These are phyloP conservation scores for Leuctra nigra DNA, from an alignment of 2,888 invertebrate genomes.

Conservation along the genomic window DNA sequence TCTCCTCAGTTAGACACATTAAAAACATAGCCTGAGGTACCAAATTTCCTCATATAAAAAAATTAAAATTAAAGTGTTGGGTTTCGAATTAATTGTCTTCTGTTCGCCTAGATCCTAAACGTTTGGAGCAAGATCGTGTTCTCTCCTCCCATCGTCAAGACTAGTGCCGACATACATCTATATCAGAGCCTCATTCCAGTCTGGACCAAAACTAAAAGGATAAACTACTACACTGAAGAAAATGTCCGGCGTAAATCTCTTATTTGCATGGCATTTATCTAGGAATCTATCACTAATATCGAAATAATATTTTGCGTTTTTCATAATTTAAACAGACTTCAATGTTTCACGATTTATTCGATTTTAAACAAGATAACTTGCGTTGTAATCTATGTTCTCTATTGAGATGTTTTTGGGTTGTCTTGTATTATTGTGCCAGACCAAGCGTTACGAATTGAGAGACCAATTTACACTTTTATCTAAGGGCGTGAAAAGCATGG, in stretches of 20 bases:
- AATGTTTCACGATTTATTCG: no score
- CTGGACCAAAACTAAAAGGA: constrained; percentile 18
- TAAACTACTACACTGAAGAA: not conserved
- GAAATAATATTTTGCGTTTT: no score
- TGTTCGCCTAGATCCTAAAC: constrained; percentile 1
- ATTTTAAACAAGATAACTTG: no score
- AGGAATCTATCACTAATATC: no score
- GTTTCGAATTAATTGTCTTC: constrained; percentile 4
- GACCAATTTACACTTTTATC: constrained; percentile 9
- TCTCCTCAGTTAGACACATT: not conserved
- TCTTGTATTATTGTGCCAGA: not conserved
- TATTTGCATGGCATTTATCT: not conserved
- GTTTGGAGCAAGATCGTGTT: constrained; percentile 4
- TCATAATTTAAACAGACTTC: no score
- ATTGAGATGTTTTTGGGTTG: not conserved
- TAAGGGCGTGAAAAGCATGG: not conserved
- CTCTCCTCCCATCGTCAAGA: constrained; percentile 17
- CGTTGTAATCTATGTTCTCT: not conserved
- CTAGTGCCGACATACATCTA: constrained; percentile 21
- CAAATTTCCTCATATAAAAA: not conserved
- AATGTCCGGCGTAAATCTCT: not conserved
- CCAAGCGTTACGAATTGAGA: constrained; percentile 3
- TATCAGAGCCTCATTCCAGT: constrained; percentile 21
- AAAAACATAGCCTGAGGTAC: not conserved
- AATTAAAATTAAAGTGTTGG: constrained; percentile 1